Evolutionary conservation across 2,113 vertebrate species (phyloP).

Genomic region (Paramormyrops kingsleyae): DNA sequence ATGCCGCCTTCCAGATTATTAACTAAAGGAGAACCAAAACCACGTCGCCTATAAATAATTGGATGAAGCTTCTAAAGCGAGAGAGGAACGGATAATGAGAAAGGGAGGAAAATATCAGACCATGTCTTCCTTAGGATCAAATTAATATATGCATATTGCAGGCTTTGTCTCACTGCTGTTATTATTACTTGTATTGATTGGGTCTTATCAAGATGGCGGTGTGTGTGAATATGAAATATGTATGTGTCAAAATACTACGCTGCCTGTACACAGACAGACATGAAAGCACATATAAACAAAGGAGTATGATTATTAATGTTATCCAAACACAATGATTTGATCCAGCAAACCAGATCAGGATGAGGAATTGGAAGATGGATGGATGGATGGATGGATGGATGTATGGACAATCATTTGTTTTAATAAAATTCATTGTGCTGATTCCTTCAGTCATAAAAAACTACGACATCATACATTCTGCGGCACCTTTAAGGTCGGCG

Average conservation of each 20-base stretch:
- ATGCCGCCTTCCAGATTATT: background rate
- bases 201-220: background rate
- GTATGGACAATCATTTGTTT: background rate
- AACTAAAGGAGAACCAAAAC: background rate
- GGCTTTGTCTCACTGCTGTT: background rate
- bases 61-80: background rate
- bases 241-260: background rate
- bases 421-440: background rate
- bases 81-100: background rate
- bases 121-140: background rate
- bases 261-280: background rate
- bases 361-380: background rate
- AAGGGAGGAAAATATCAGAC: background rate
- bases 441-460: background rate
- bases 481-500: background rate
- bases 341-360: background rate
- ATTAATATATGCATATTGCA: slow-evolving; percentile 1
- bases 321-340: background rate
- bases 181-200: background rate
- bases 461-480: background rate
- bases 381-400: background rate
- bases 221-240: background rate
- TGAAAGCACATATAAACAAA: background rate
- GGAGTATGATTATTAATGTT: background rate
- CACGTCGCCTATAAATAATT: background rate